These are phyloP conservation scores for Cordilura impudica DNA, from an alignment of 2,888 invertebrate genomes.

Conservation along the genomic window DNA sequence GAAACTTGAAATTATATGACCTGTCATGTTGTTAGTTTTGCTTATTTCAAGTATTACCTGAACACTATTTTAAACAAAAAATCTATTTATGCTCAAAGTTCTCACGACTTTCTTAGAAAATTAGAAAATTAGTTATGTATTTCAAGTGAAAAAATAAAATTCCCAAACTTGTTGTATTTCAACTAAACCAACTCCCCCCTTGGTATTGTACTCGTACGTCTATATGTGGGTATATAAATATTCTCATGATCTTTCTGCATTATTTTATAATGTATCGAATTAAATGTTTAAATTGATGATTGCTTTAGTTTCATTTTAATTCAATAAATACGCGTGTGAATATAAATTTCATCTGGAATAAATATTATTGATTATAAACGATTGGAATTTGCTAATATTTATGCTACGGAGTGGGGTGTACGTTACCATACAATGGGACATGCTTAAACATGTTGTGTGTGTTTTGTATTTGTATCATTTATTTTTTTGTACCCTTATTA, in stretches of 20 bases:
- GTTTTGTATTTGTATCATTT: slow-evolving; percentile 17
- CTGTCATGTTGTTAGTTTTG: no score
- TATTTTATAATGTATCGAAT: background rate
- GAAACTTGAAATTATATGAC: no score
- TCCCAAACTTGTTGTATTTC: background rate
- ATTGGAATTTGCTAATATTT: slow-evolving; percentile 19
- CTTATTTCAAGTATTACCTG: no score
- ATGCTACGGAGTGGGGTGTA: background rate
- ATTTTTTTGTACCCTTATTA: slow-evolving; percentile 28
- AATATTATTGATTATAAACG: slow-evolving; percentile 43
- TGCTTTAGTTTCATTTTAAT: slow-evolving; percentile 52
- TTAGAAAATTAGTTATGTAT: no score
- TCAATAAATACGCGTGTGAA: slow-evolving; percentile 55
- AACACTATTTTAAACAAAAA: no score
- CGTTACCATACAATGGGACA: background rate
- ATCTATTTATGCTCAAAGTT: no score
- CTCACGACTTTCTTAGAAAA: no score
- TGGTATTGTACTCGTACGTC: background rate
- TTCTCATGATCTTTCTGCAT: background rate
- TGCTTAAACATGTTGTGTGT: background rate
- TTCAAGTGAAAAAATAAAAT: no score
- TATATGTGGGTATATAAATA: no score
- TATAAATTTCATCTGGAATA: slow-evolving; percentile 30
- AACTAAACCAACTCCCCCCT: background rate
- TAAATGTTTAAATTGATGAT: slow-evolving; percentile 23